Base-by-base conservation (phyloP, 1,140 invertebrate species). In the Macrotrachela quadricornifera region DNA sequence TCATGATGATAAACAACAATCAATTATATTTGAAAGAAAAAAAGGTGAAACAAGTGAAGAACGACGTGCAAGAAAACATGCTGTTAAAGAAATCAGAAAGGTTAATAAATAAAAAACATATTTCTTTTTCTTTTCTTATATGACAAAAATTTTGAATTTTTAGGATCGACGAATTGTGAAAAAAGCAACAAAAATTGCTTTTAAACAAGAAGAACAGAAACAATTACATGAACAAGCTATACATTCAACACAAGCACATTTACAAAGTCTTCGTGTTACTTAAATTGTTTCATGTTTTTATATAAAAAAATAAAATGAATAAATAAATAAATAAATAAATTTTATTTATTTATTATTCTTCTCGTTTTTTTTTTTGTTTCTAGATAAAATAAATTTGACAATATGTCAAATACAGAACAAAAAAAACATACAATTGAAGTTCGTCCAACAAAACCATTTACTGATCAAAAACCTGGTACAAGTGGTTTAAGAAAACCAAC, bases 391-490 rank as follows among this genome's bases (percentile, higher is more conserved):
- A n/a, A n/a, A n/a, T n/a, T n/a, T n/a, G n/a, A n/a, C n/a, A n/a
- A n/a, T 30, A 30, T 30, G 21, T 30, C 21, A 8, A 30, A 30
- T 30, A 2, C 21, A 4, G 21, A 30, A 30, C 3, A 30, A 8
- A 30, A 4, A 30, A 30, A 30, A 30, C 21, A 30, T 30, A 2
- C 21, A 8, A 30, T 30, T 30, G 21, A 30, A 37, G 46, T 17
- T 8, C 45, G 51, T 16, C 21, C 45, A 45, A 43, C 53, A 46
- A 57, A 15, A 16, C 45, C 66, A 10, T 90, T 79, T 63, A 79
- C 82, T 57, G 91, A 80, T 17, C 91, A 97, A 72, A 94, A 95
- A 70, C 91, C 92, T 55, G 94, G 94, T 57, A 99, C 94, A 0
- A 94, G 87, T 64, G 94, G 94, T 48, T 74, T 99, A 9, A 74